A percentile compares a stretch with the other conserved stretches of the same genome.
Evolutionary conservation across 2,113 vertebrate genomes (phyloP).

Genomic region (Cercopithecus mona): DNA sequence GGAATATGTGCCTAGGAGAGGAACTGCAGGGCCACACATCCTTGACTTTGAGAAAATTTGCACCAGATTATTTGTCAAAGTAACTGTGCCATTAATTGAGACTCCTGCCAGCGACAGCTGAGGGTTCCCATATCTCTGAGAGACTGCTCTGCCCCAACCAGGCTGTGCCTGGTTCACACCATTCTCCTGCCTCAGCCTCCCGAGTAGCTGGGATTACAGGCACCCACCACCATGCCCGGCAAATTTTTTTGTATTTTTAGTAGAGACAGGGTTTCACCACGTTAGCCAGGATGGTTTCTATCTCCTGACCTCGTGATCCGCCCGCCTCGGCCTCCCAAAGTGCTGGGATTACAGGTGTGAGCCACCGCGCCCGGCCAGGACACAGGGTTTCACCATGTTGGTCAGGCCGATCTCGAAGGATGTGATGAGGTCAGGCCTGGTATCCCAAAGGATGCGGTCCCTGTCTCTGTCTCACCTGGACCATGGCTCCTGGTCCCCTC

Average conservation of each 20-base stretch:
- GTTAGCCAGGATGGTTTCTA: no score
- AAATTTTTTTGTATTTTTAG: no score
- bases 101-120: rapidly evolving
- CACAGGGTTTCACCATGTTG: no score
- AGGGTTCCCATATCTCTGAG: neutral
- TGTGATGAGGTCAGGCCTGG: rapidly evolving
- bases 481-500: rapidly evolving
- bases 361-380: no score
- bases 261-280: no score
- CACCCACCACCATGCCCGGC: no score
- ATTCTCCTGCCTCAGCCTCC: no score
- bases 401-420: no score
- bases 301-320: no score
- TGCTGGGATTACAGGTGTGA: no score
- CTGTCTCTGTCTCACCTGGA: neutral
- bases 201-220: no score
- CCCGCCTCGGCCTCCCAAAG: no score
- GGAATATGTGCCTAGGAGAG: rapidly evolving
- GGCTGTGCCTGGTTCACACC: neutral
- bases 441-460: rapidly evolving
- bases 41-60: neutral
- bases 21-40: rapidly evolving
- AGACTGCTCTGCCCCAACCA: neutral
- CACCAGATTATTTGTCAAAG: rapidly evolving
- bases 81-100: rapidly evolving